These are phyloP conservation scores for Ichneumon xanthorius DNA, from an alignment of 2,888 invertebrate species.

Conservation along the genomic window DNA sequence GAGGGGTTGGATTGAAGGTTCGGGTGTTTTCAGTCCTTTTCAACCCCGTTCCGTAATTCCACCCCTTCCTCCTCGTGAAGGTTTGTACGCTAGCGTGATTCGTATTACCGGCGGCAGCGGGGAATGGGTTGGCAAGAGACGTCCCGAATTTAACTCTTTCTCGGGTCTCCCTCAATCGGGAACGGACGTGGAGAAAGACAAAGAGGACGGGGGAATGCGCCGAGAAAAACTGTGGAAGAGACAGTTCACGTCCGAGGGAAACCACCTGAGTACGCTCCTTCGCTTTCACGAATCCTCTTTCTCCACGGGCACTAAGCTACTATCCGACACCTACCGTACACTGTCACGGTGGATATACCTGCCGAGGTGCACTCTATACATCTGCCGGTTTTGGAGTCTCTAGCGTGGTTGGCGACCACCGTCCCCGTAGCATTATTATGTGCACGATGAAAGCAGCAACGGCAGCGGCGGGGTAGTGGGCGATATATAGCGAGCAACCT, in stretches of 20 bases:
- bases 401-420: neutral
- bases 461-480: neutral
- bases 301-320: neutral
- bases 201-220: neutral
- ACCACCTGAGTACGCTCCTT: neutral
- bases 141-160: conserved; percentile 40
- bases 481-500: conserved; percentile 27
- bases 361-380: conserved; percentile 2
- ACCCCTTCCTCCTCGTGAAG: neutral
- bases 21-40: neutral
- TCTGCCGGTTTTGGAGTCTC: neutral
- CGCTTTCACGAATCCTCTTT: conserved; percentile 19
- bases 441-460: conserved; percentile 16
- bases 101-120: neutral
- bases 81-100: neutral
- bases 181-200: conserved; percentile 12
- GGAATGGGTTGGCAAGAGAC: conserved; percentile 39
- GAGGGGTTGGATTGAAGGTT: neutral
- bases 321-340: neutral
- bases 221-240: conserved; percentile 1
- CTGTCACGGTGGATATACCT: conserved; percentile 6
- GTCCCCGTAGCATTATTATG: conserved; percentile 35
- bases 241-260: conserved; percentile 23
- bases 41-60: neutral
- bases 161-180: conserved; percentile 43